Evolutionary conservation across 2,797 vertebrate species (phyloP), one percentile per base, ranked within the genome.

Genomic region (Pseudochaenichthys georgianus): DNA sequence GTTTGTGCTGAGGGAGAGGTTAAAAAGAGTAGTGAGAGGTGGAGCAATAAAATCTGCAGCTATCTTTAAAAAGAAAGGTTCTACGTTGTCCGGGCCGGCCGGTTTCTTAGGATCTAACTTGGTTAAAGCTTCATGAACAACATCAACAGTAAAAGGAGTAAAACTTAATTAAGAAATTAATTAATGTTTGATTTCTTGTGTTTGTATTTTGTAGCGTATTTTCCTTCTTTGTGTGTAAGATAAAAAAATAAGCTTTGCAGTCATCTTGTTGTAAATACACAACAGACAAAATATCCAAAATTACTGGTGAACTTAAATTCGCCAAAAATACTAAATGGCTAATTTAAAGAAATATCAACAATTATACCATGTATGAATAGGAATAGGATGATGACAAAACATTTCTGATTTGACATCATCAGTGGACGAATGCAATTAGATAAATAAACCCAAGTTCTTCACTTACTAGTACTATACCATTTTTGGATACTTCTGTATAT

Each of bases 301-400:
- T 13, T 15, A 42, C 21, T 11, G 7, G 21, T 51, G 21, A 63
- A 58, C 42, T 50, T 54, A 19, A 62, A 42, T 38, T 5, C 19
- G 51, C 55, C 31, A 57, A 59, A 67, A 12, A 57, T 34, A 68
- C 48, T 59, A 19, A 41, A 42, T 46, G 23, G 58, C 38, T 58
- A 3, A 52, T 28, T 46, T 42, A 38, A 64, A 12, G 13, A 51
- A 7, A 41, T 42, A 8, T 54, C 4, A 19, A 21, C 45, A 55
- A 9, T 55, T 43, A 48, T 5, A 13, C 2, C 9, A 19, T 16
- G 13, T 19, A 31, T 47, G 2, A 63, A 16, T 13, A 15, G 43
- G 13, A 9, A 31, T 42, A 50, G 21, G 47, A 62, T 19, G 7
- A 63, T 16, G 15, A 59, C 48, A 64, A 64, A 54, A 6, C 43